phyloP scores from a whole-genome alignment of 2,113 vertebrate species.

The Oxyura jamaicensis region DNA sequence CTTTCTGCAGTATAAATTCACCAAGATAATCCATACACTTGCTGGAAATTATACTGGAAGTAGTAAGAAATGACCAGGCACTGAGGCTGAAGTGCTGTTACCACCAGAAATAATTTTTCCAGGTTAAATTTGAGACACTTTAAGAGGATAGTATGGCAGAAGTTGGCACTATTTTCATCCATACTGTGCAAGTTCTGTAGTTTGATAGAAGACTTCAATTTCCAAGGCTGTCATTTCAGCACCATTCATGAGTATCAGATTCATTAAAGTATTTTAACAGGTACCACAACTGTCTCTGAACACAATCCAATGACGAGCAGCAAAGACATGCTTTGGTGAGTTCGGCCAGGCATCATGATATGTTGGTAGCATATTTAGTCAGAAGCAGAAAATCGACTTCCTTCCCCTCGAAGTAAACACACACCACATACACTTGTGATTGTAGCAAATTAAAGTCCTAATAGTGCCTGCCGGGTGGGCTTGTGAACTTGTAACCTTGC shows the following conservation, averaged over 20 bases:
- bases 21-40: constrained; percentile 14
- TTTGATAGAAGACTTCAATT: constrained; percentile 65
- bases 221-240: constrained; percentile 61
- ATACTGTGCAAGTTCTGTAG: constrained; percentile 7
- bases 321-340: constrained; percentile 59
- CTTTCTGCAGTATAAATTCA: not conserved
- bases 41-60: constrained; percentile 33
- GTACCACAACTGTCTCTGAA: constrained; percentile 62
- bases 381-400: constrained; percentile 58
- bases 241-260: constrained; percentile 62
- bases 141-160: constrained; percentile 28
- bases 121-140: constrained; percentile 27
- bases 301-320: constrained; percentile 36
- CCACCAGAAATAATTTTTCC: constrained; percentile 42
- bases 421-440: constrained; percentile 14
- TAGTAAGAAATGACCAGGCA: constrained; percentile 7
- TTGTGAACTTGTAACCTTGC: constrained; percentile 70
- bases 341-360: constrained; percentile 39
- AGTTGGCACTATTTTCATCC: constrained; percentile 39
- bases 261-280: constrained; percentile 70
- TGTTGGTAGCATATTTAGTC: constrained; percentile 52
- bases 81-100: constrained; percentile 27
- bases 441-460: constrained; percentile 71
- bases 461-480: constrained; percentile 64
- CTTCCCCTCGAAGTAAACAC: constrained; percentile 49